Conservation (phyloP, 2,888 invertebrate species). For the Lymantria monacha region DNA sequence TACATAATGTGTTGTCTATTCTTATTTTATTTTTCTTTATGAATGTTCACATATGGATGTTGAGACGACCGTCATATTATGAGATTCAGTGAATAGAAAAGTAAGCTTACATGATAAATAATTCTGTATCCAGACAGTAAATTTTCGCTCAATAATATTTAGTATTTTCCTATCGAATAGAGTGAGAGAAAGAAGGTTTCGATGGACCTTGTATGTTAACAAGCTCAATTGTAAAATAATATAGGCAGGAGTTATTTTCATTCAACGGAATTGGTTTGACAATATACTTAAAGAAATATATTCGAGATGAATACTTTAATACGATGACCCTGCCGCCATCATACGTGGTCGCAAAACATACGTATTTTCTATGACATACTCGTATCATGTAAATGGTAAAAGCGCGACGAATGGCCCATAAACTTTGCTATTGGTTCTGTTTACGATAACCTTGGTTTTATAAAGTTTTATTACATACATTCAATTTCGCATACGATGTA, state of each 20-base stretch:
- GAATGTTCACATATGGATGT: constrained; percentile 48
- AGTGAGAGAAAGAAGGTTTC: not conserved
- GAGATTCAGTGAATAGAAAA: constrained; percentile 23
- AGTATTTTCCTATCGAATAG: not conserved
- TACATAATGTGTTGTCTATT: constrained; percentile 53
- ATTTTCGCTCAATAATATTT: not conserved
- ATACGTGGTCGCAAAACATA: constrained; percentile 36
- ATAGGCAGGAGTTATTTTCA: constrained; percentile 11
- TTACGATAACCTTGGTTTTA: constrained; percentile 77
- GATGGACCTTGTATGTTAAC: too few relatives aligned
- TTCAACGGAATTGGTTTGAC: constrained; percentile 29
- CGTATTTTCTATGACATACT: constrained; percentile 53
- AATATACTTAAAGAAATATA: constrained; percentile 41
- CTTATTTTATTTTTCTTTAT: constrained; percentile 48
- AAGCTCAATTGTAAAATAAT: constrained; percentile 20
- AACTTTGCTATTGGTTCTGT: constrained; percentile 76
- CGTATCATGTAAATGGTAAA: constrained; percentile 73
- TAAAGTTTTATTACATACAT: constrained; percentile 66
- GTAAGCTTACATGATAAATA: constrained; percentile 7
- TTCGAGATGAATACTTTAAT: constrained; percentile 43
- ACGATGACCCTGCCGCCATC: constrained; percentile 42
- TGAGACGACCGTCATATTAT: constrained; percentile 20
- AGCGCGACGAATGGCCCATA: constrained; percentile 73
- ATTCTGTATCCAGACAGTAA: too few relatives aligned
- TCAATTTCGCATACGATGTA: constrained; percentile 48